Evolutionary conservation across 1,140 invertebrate species (phyloP), one percentile per base, ranked within the genome.

Genomic region (Drosophila cardini): DNA sequence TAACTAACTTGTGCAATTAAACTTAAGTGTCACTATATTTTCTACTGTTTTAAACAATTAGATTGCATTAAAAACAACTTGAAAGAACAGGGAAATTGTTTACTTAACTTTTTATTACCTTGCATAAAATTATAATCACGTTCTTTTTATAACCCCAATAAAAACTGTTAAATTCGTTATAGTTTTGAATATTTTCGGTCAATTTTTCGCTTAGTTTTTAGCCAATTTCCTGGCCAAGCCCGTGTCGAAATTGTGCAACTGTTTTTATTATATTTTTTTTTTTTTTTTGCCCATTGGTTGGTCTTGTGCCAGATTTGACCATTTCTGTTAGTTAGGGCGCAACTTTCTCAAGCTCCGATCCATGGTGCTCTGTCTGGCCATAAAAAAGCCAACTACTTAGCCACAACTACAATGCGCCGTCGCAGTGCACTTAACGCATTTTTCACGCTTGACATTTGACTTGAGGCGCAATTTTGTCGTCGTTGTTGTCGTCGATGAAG

Each of bases 371-470:
- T 57, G 76, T 50, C 61, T 38, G 68, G 50, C 69, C 83, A 72
- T 87, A 86, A 86, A 86, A 86, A 86, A 83, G 74, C 45, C 84
- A 80, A 87, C 84, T 80, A 72, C 77, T 89, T 89, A 90, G 84
- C 70, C 68, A 76, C 72, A 87, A 89, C 70, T 71, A 76, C 72
- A 87, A 83, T 87, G 83, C 83, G 84, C 76, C 79, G 83, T 78
- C 63, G 83, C 83, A 58, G 69, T 73, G 84, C 84, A 89, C 84
- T 89, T 89, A 89, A 90, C 87, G 86, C 86, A 90, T 90, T 90
- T 90, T 90, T 90, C 86, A 90, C 87, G 86, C 86, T 90, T 90
- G 86, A 90, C 86, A 90, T 90, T 90, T 90, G 86, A 90, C 86
- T 90, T 74, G 86, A 72, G 86, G 82, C 86, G 86, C 86, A 86